Percentiles rank a stretch among this genome's conserved stretches.
These are phyloP conservation scores for Pseudorhombus dupliciocellatus DNA, from an alignment of 2,113 vertebrate genomes.

Conservation along the genomic window DNA sequence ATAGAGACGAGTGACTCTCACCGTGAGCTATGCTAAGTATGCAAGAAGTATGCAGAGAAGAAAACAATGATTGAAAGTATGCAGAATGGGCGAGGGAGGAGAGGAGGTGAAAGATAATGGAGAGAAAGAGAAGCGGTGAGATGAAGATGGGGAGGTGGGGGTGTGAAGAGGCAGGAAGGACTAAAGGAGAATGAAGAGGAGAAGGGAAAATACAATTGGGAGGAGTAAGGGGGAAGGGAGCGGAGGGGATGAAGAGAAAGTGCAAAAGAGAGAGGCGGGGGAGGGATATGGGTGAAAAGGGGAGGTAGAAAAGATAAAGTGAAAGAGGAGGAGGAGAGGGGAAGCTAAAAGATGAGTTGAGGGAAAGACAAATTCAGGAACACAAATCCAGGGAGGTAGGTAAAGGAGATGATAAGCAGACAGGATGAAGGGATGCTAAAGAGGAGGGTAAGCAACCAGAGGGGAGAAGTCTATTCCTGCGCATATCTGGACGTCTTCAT, in stretches of 20 bases:
- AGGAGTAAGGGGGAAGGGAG: slow-evolving; percentile 5
- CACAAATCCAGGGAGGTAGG: background rate
- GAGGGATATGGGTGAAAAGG: slow-evolving; percentile 11
- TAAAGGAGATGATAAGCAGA: background rate
- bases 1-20: background rate
- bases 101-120: slow-evolving; percentile 22
- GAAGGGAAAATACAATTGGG: slow-evolving; percentile 15
- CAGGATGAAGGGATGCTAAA: background rate
- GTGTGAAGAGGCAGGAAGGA: slow-evolving; percentile 10
- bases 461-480: slow-evolving; percentile 18
- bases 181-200: slow-evolving; percentile 18
- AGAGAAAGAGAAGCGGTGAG: slow-evolving; percentile 17
- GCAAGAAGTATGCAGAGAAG: slow-evolving; percentile 28
- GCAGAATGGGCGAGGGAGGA: background rate
- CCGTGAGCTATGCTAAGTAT: slow-evolving; percentile 51
- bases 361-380: background rate
- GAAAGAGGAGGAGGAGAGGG: background rate
- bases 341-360: slow-evolving; percentile 6
- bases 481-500: background rate
- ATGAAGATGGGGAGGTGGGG: slow-evolving; percentile 26
- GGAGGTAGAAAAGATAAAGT: slow-evolving; percentile 2
- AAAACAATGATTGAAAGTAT: slow-evolving; percentile 29
- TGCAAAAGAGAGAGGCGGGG: background rate
- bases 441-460: slow-evolving; percentile 13
- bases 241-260: background rate